A percentile compares a stretch with the other conserved stretches of the same genome.
Conservation (phyloP, 2,113 vertebrate genomes). For the rat (Rattus norvegicus) region GRCr8 NC_086039.1:12195501-12196000, state of each 20-base stretch:
- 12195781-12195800: neutral
- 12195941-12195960: neutral
- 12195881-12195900: neutral
- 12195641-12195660: neutral
- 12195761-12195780: neutral
- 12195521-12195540: neutral
- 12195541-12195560: neutral
- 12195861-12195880: neutral
- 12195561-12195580: conserved; percentile 40
- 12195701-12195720: neutral
- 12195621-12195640: neutral
- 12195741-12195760: neutral
- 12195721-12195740: neutral
- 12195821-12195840: conserved; percentile 24
- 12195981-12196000: neutral
- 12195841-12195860: conserved; percentile 26
- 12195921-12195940: neutral
- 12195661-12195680: neutral
- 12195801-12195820: conserved; percentile 4
- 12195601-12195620: neutral
- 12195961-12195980: neutral
- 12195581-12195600: neutral
- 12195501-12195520: neutral
- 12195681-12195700: neutral
- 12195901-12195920: neutral